These are phyloP conservation scores for Cryptoprocta ferox DNA, from an alignment of 2,797 vertebrate genomes.

Conservation along the genomic window DNA sequence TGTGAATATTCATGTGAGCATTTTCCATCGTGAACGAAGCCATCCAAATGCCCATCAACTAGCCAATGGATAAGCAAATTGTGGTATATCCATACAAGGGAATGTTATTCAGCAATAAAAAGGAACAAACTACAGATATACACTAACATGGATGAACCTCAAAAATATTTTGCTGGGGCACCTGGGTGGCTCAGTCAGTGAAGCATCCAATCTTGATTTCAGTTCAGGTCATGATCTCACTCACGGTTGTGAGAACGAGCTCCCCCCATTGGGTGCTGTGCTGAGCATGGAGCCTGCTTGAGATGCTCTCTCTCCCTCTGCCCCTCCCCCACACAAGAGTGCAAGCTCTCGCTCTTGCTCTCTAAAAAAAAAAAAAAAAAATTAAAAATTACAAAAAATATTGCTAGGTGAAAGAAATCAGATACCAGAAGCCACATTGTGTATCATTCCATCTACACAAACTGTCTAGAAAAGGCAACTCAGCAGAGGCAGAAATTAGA, in stretches of 20 bases:
- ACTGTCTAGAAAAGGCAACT: conserved; percentile 1
- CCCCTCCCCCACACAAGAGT: not conserved
- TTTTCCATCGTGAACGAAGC: not conserved
- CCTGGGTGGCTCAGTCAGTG: not conserved
- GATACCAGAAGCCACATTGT: not conserved
- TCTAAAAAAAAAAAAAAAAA: not conserved
- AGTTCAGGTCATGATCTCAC: not conserved
- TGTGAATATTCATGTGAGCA: not conserved
- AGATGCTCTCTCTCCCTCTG: not conserved
- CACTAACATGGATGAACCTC: not conserved
- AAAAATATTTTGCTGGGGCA: not conserved
- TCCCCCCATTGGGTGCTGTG: rapidly evolving
- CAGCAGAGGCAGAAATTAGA: not conserved
- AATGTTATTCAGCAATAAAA: not conserved
- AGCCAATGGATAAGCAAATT: not conserved
- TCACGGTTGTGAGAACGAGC: not conserved
- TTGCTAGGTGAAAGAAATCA: too few species aligned
- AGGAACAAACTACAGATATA: not conserved
- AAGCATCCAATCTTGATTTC: not conserved
- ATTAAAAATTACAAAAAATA: not conserved
- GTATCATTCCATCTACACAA: conserved; percentile 14
- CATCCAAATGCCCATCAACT: not conserved
- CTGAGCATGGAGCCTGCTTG: not conserved
- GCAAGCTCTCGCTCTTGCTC: not conserved
- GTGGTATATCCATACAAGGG: too few species aligned